Evolutionary conservation across 2,113 vertebrate species (phyloP).

Genomic region (Callopanchax toddi): DNA sequence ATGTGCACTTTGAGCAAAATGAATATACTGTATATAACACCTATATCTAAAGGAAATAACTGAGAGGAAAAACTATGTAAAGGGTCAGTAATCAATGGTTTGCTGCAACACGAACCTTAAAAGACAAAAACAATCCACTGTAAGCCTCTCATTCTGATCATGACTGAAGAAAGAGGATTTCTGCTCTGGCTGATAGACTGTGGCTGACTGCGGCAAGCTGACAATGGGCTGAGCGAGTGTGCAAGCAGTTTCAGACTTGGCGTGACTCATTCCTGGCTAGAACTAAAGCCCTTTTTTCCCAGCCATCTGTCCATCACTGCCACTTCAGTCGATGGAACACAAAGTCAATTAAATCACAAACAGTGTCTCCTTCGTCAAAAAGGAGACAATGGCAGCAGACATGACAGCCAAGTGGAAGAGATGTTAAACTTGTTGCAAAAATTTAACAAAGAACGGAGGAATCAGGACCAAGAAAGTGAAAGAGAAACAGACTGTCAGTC

Average conservation of each 20-base stretch:
- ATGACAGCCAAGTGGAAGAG: conserved; percentile 41
- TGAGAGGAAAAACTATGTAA: too few species aligned
- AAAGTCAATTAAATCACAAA: conserved; percentile 65
- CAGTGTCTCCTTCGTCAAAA: conserved; percentile 38
- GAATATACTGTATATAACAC: too few species aligned
- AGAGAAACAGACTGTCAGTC: conserved; percentile 23
- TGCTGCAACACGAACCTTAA: conserved; percentile 5
- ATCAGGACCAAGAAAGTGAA: conserved; percentile 12
- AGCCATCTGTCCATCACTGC: conserved; percentile 71
- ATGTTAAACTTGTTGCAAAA: conserved; percentile 30
- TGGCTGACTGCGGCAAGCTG: conserved; percentile 45
- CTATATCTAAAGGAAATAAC: background rate
- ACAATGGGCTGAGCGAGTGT: conserved; percentile 52
- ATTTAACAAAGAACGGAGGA: conserved; percentile 12
- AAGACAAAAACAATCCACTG: conserved; percentile 20
- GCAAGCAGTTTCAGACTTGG: conserved; percentile 48
- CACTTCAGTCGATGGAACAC: conserved; percentile 50
- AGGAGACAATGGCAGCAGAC: conserved; percentile 44
- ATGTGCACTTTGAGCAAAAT: too few species aligned
- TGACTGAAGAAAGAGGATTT: conserved; percentile 33
- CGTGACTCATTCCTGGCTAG: conserved; percentile 59
- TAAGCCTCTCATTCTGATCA: conserved; percentile 36
- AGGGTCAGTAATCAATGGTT: too few species aligned
- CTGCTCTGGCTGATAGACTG: conserved; percentile 38
- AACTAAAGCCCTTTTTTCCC: conserved; percentile 42